phyloP scores from a whole-genome alignment of 2,888 invertebrate species.

The Trissolcus japonicus region DNA sequence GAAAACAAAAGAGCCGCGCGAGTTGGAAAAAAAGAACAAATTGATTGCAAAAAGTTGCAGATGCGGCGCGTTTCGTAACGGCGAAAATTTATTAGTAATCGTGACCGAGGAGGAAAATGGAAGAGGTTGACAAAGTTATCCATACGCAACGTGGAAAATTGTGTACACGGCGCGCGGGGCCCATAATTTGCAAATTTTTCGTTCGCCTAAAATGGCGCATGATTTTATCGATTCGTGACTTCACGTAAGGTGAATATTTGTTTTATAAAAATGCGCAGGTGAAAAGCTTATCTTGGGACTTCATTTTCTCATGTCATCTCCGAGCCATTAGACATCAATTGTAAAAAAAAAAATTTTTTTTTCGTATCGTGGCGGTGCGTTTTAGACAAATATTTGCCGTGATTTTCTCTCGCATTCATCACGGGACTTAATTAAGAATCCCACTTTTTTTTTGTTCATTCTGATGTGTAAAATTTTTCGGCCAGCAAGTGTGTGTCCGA shows the following conservation, averaged over 20 bases:
- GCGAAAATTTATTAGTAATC: constrained; percentile 7
- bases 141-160: constrained; percentile 11
- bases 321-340: constrained; percentile 24
- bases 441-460: background rate
- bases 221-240: constrained; percentile 14
- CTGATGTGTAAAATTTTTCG: background rate
- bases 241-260: constrained; percentile 16
- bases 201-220: constrained; percentile 20
- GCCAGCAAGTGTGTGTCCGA: background rate
- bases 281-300: constrained; percentile 23
- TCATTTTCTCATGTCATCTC: constrained; percentile 39
- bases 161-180: constrained; percentile 13
- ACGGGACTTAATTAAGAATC: background rate
- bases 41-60: too few species aligned
- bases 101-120: constrained; percentile 12
- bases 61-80: constrained; percentile 3
- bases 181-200: constrained; percentile 22
- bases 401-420: background rate
- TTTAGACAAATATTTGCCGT: constrained; percentile 27
- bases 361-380: constrained; percentile 8
- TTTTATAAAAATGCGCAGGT: constrained; percentile 20
- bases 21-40: background rate
- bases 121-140: constrained; percentile 19
- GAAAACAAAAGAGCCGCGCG: background rate
- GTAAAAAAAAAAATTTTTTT: constrained; percentile 17